A percentile compares a stretch with the other conserved stretches of the same genome.
Conservation (phyloP, 2,888 invertebrate species). For the Petrophora chlorosata region DNA sequence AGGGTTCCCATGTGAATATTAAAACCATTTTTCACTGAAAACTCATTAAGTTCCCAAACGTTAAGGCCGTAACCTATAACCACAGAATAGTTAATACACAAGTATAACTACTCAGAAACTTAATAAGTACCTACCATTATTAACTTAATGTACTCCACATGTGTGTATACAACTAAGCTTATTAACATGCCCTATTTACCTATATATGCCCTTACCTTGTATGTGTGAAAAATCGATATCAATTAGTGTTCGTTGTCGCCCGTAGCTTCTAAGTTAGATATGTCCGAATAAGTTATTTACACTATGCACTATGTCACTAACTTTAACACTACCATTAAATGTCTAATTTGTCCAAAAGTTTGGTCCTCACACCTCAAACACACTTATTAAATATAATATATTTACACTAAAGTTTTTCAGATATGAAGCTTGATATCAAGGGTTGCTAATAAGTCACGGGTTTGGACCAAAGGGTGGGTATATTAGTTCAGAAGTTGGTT, state of each 20-base stretch:
- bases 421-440: conserved; percentile 63
- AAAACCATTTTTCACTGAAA: conserved; percentile 4
- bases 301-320: conserved; percentile 60
- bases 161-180: conserved; percentile 8
- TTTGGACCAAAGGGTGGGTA: conserved; percentile 67
- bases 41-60: conserved; percentile 4
- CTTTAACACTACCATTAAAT: conserved; percentile 49
- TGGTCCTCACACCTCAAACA: conserved; percentile 60
- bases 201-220: conserved; percentile 60
- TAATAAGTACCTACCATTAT: conserved; percentile 13
- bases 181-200: conserved; percentile 10
- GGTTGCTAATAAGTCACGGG: conserved; percentile 66
- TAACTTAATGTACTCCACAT: conserved; percentile 4
- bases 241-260: conserved; percentile 55
- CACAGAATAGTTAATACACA: too few species aligned
- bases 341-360: conserved; percentile 44
- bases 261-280: conserved; percentile 40
- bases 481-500: conserved; percentile 26
- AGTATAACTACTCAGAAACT: conserved; percentile 3
- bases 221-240: conserved; percentile 54
- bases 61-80: conserved; percentile 8
- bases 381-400: conserved; percentile 37
- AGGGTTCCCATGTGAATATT: not conserved
- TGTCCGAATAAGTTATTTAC: conserved; percentile 51
- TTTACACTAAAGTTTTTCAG: conserved; percentile 42